These are phyloP conservation scores for Moxostoma hubbsi DNA, from an alignment of 2,797 vertebrate species.

Conservation along the genomic window DNA sequence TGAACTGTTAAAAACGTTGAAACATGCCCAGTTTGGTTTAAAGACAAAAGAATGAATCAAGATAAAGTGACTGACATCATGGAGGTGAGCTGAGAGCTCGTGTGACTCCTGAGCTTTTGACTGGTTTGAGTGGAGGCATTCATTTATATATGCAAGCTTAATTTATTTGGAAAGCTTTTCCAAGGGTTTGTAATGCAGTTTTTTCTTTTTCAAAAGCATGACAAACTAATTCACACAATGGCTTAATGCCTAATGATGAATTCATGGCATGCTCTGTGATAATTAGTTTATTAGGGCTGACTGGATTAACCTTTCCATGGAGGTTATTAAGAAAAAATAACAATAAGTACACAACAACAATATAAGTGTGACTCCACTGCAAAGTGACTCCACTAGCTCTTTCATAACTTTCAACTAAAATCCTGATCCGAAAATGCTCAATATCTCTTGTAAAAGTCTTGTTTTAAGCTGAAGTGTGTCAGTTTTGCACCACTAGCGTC, in stretches of 20 bases:
- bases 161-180: constrained; percentile 17
- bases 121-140: background rate
- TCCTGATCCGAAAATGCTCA: too few relatives aligned
- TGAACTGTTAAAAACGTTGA: too few relatives aligned
- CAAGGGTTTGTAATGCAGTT: constrained; percentile 25
- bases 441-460: too few relatives aligned
- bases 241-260: constrained; percentile 31
- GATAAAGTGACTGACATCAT: too few relatives aligned
- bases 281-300: constrained; percentile 34
- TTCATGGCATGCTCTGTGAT: constrained; percentile 15
- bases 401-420: too few relatives aligned
- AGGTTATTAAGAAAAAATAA: constrained; percentile 30
- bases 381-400: background rate
- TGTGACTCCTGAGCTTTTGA: background rate
- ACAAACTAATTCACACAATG: constrained; percentile 34
- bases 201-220: constrained; percentile 28
- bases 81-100: too few relatives aligned
- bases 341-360: background rate
- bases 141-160: constrained; percentile 30
- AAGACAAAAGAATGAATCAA: too few relatives aligned
- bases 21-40: too few relatives aligned
- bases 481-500: too few relatives aligned
- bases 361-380: background rate
- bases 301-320: constrained; percentile 27
- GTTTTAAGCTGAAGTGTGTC: too few relatives aligned